Evolutionary conservation across 1,140 invertebrate species (phyloP).

Genomic region (Pomacea maculata): DNA sequence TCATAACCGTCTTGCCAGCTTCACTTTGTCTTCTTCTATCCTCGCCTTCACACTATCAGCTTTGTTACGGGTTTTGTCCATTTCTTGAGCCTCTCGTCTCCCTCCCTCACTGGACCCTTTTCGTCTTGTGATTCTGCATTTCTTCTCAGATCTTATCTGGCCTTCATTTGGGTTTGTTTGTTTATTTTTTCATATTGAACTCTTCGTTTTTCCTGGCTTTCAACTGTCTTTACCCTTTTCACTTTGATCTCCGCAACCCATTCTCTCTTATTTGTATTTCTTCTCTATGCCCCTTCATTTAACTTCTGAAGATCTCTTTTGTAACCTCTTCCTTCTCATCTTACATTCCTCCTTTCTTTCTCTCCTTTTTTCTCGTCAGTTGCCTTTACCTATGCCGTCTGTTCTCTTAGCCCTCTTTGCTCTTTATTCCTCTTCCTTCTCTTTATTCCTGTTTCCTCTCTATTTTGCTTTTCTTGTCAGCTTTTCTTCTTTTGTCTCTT

Average conservation of each 20-base stretch:
- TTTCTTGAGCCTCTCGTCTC: conserved; percentile 3
- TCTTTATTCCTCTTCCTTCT: not conserved
- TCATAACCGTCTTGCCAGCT: not conserved
- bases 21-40: not conserved
- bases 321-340: not conserved
- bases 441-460: conserved; percentile 1
- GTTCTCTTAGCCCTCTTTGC: not conserved
- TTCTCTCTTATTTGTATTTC: not conserved
- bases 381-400: no score
- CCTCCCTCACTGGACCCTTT: not conserved
- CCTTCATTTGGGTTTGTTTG: not conserved
- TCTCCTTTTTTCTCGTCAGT: not conserved
- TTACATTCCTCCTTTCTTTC: not conserved
- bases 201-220: not conserved
- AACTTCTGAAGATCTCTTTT: not conserved
- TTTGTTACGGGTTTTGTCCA: not conserved
- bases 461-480: not conserved
- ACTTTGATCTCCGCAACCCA: not conserved
- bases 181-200: not conserved
- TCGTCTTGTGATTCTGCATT: conserved; percentile 1
- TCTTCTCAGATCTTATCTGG: not conserved
- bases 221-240: not conserved
- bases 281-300: not conserved
- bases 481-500: not conserved
- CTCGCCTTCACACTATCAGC: not conserved